Base-by-base conservation (phyloP, 2,888 invertebrate genomes). In the Cloeon dipterum region DNA sequence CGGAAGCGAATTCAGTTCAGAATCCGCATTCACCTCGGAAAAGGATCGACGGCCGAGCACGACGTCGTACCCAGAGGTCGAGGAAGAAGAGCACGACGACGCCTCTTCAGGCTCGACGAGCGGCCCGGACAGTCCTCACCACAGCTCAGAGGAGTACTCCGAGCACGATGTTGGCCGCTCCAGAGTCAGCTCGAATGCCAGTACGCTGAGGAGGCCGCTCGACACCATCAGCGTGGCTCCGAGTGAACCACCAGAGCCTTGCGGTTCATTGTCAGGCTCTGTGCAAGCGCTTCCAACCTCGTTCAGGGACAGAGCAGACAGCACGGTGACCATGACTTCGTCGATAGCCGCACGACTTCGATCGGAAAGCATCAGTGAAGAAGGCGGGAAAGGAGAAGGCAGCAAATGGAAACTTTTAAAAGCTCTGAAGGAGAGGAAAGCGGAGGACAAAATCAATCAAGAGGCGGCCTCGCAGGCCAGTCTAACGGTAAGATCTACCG, bases 391-490 rank as follows among this genome's bases (percentile, higher is more conserved):
- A 35, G 53, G 62, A 11, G 65, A 74, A 36, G 75, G 81, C 7
- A 85, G 85, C 51, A 85, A 85, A 54, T 88, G 88, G 88, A 86
- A 86, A 54, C 63, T 88, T 32, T 57, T 88, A 3, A 88, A 86
- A 57, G 85, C 86, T 2, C 56, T 88, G 20, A 86, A 86, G 52
- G 86, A 88, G 49, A 66, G 78, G 42, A 86, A 88, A 59, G 81
- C 85, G 3, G 86, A 86, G 55, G 85, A 86, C 49, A 79, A 74
- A 53, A 67, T 65, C 48, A n/a, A n/a, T n/a, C 73, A 73, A 48
- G 68, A 70, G 41, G 75, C 72, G 40, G 70, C 74, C 43, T 66
- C 67, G 36, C 68, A 63, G 38, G 70, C 69, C 41, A 29, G 29
- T n/a, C 14, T 16, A 5, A n/a, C 29, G 29, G 29, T 29, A 29